Conservation (phyloP, 2,888 invertebrate genomes). For the Ischnura elegans region DNA sequence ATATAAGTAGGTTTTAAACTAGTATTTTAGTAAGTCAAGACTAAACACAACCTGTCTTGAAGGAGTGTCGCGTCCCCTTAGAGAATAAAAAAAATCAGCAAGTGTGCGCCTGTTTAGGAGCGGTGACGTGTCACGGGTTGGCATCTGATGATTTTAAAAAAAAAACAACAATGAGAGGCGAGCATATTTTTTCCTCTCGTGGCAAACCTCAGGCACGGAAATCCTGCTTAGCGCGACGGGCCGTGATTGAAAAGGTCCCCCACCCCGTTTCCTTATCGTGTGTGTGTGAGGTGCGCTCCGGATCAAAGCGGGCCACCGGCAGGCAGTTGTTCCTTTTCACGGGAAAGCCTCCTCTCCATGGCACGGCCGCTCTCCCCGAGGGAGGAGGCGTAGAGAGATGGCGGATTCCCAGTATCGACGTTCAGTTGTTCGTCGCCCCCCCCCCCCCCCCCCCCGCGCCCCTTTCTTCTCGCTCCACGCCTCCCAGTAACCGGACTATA, state of each 20-base stretch:
- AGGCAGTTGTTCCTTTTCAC: no score
- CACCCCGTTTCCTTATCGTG: neutral
- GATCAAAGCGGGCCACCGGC: no score
- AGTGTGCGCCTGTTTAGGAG: neutral
- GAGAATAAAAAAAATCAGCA: neutral
- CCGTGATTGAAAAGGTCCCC: neutral
- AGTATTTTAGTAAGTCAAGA: no score
- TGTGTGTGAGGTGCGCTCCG: no score
- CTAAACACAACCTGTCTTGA: no score
- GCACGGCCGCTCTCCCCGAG: no score
- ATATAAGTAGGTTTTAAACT: no score
- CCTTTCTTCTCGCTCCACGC: neutral
- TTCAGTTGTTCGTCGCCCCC: neutral
- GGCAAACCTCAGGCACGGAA: neutral
- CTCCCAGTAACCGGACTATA: neutral
- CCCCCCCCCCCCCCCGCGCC: neutral
- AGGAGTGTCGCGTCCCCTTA: neutral
- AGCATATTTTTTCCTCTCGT: neutral
- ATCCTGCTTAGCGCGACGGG: neutral
- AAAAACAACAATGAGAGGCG: no score
- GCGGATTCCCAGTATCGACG: constrained; percentile 31
- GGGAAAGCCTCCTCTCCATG: no score
- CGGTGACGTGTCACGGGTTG: neutral
- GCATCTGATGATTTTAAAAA: no score
- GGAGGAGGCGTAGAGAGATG: neutral